phyloP scores from a whole-genome alignment of 2,113 vertebrate species.

The Eupsittula cactorum region DNA sequence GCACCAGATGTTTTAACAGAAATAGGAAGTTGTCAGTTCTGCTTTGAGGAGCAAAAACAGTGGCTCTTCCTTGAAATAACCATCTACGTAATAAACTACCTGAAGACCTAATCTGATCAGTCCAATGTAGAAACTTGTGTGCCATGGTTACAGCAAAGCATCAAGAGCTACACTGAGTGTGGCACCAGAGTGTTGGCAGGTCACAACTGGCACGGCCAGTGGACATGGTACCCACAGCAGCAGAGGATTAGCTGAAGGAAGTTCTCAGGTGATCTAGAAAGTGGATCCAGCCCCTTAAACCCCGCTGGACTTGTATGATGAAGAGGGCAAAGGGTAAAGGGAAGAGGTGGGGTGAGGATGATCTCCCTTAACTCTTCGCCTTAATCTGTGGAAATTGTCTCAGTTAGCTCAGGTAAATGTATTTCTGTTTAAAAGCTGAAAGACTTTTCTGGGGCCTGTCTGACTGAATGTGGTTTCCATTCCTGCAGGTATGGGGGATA shows the following conservation, averaged over 20 bases:
- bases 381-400: neutral
- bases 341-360: neutral
- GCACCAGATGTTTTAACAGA: neutral
- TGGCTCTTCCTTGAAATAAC: neutral
- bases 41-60: neutral
- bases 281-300: neutral
- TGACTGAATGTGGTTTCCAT: neutral
- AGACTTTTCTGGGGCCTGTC: neutral
- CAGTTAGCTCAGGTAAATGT: neutral
- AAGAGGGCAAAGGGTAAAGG: neutral
- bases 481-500: slow-evolving; percentile 91
- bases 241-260: neutral
- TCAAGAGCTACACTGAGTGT: neutral
- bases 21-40: neutral
- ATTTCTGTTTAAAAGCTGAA: neutral
- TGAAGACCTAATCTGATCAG: neutral
- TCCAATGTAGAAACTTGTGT: neutral
- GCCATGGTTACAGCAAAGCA: neutral
- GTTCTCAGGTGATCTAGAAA: neutral
- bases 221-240: neutral
- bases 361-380: neutral
- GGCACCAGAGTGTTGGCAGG: neutral
- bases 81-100: neutral
- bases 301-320: neutral
- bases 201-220: neutral